phyloP scores from a whole-genome alignment of 53 echinoderm and acorn worm species.

The Patiria pectinifera region DNA sequence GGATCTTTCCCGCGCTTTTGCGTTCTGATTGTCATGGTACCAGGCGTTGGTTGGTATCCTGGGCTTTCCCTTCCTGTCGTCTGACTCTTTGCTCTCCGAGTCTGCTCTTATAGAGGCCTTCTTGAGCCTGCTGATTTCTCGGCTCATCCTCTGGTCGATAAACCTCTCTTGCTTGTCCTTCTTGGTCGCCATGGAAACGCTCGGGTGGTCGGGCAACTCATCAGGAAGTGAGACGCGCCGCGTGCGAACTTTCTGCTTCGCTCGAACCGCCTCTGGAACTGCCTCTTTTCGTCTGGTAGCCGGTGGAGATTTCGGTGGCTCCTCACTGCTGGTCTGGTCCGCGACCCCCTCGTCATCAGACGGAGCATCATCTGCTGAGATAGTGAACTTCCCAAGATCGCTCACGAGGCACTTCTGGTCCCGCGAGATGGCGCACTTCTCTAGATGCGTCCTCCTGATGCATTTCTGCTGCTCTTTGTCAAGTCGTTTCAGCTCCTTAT shows the following conservation, averaged over 20 bases:
- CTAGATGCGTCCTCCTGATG: constrained; percentile 37
- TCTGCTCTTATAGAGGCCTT: constrained; percentile 12
- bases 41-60: constrained; percentile 37
- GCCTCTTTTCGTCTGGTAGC: neutral
- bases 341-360: neutral
- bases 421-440: constrained; percentile 40
- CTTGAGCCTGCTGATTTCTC: constrained; percentile 34
- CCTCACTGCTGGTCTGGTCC: neutral
- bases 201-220: neutral
- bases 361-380: neutral
- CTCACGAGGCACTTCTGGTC: constrained; percentile 30
- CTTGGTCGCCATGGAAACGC: constrained; percentile 3
- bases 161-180: constrained; percentile 24
- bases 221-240: constrained; percentile 28
- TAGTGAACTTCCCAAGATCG: constrained; percentile 25
- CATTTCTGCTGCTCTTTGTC: constrained; percentile 38
- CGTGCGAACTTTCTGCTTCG: neutral
- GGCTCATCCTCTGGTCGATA: constrained; percentile 9
- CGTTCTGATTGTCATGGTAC: constrained; percentile 23
- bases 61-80: constrained; percentile 43
- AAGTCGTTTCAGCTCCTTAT: constrained; percentile 22
- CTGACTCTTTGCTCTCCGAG: neutral
- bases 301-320: neutral
- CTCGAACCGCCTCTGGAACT: too few species aligned
- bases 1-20: constrained; percentile 38